Conservation (phyloP, 1,140 invertebrate genomes). For the Babylonia areolata region DNA sequence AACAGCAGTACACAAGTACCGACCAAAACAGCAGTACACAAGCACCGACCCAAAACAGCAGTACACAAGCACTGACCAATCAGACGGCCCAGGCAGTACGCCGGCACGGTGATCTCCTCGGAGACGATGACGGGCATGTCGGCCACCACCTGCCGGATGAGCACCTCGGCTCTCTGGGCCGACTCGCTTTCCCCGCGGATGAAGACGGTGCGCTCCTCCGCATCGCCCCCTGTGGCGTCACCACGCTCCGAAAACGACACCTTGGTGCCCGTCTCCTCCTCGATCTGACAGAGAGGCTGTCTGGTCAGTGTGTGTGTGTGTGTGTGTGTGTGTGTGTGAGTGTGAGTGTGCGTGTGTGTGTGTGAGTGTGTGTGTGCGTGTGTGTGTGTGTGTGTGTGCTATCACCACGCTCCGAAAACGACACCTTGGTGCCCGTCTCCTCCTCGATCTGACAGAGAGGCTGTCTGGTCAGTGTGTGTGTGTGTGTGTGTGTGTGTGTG, state of each 20-base stretch:
- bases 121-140: slow-evolving; percentile 82
- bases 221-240: slow-evolving; percentile 57
- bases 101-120: slow-evolving; percentile 82
- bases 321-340: slow-evolving; percentile 13
- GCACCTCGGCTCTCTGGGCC: slow-evolving; percentile 82
- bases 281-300: slow-evolving; percentile 76
- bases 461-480: background rate
- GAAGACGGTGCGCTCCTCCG: slow-evolving; percentile 80
- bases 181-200: slow-evolving; percentile 81
- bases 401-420: slow-evolving; percentile 78
- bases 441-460: slow-evolving; percentile 79
- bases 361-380: slow-evolving; percentile 1
- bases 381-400: background rate
- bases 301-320: background rate
- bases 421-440: slow-evolving; percentile 83
- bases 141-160: slow-evolving; percentile 84
- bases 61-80: slow-evolving; percentile 78
- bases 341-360: background rate
- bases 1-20: too few species aligned
- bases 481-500: background rate
- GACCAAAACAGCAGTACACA: too few species aligned
- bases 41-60: too few species aligned
- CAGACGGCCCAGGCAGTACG: slow-evolving; percentile 81
- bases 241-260: slow-evolving; percentile 81
- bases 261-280: slow-evolving; percentile 82